phyloP scores from a whole-genome alignment of 2,888 invertebrate genomes.

The Xylocampa areola region DNA sequence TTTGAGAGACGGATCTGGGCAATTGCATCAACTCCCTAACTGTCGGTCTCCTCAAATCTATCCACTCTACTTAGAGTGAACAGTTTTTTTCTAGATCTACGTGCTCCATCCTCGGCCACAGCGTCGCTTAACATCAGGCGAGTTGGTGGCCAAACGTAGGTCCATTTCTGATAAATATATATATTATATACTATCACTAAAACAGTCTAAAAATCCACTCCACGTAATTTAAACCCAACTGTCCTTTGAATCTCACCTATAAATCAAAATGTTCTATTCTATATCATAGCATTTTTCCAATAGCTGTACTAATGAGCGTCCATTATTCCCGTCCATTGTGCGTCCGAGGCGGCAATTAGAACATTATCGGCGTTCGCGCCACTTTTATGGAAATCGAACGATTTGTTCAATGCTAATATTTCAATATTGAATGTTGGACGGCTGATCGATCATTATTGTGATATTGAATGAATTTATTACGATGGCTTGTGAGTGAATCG shows the following conservation, averaged over 20 bases:
- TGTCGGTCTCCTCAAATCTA: too few species aligned
- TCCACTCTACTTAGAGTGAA: too few species aligned
- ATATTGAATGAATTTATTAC: not conserved
- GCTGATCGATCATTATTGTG: slow-evolving; percentile 8
- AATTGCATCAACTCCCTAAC: too few species aligned
- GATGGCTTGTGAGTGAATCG: not conserved
- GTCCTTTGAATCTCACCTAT: slow-evolving; percentile 4
- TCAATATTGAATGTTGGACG: slow-evolving; percentile 7
- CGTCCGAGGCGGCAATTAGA: slow-evolving; percentile 45
- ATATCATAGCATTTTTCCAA: slow-evolving; percentile 35
- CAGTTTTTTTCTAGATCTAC: too few species aligned
- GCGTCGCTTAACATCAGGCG: too few species aligned
- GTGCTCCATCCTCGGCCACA: too few species aligned
- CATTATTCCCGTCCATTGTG: slow-evolving; percentile 52
- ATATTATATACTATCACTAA: not conserved
- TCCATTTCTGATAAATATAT: too few species aligned
- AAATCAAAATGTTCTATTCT: slow-evolving; percentile 26
- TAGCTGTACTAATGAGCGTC: slow-evolving; percentile 42
- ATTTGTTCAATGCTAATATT: slow-evolving; percentile 34
- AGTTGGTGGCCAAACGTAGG: too few species aligned
- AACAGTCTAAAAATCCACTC: not conserved
- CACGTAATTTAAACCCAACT: not conserved
- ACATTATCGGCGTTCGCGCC: slow-evolving; percentile 41
- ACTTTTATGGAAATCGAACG: slow-evolving; percentile 34
- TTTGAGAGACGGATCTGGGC: too few species aligned